Evolutionary conservation across 2,888 invertebrate genomes (phyloP), one percentile per base, ranked within the genome.

Genomic region (Plutella xylostella): DNA sequence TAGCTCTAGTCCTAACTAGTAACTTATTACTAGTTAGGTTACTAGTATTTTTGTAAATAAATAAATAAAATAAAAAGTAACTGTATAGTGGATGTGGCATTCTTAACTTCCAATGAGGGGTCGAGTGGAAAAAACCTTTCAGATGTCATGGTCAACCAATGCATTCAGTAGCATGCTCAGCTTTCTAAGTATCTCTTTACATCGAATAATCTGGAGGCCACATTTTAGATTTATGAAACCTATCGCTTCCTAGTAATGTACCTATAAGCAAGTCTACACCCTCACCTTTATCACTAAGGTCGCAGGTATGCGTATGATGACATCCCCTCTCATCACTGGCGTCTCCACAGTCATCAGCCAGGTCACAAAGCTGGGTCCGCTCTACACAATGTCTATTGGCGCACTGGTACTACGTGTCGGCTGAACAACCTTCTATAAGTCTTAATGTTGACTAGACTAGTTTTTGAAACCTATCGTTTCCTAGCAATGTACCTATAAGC

Each of bases 281-380:
- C n/a, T 28, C 20, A 79, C 82, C 83, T 58, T 77, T 82, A 47
- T 78, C 77, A 1, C 49, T 48, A 31, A 63, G 61, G 5, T 63
- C 78, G 65, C 90, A 90, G 19, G 86, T 84, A 56, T 85, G 87
- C 31, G 85, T 77, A 55, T 89, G 90, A 57, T 91, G 96, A 63
- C 97, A 98, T 42, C 97, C 97, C 39, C 91, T 79, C 71, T 97
- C 96, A 64, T 97, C 97, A 1, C 93, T 93, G 38, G 89, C 88
- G 68, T 97, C 96, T 0, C 93, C 95, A 63, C 96, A 97, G 68
- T 97, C 96, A 63, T 96, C 93, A 0, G 92, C 89, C 56, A 91
- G 90, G 72, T 97, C 96, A 68, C 97, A 98, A 1, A 95, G 88
- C 67, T 90, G 91, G 0, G 85, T 67, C 44, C 90, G 87, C 40